Base-by-base conservation (phyloP, 2,113 vertebrate genomes). In the Bufo bufo region DNA sequence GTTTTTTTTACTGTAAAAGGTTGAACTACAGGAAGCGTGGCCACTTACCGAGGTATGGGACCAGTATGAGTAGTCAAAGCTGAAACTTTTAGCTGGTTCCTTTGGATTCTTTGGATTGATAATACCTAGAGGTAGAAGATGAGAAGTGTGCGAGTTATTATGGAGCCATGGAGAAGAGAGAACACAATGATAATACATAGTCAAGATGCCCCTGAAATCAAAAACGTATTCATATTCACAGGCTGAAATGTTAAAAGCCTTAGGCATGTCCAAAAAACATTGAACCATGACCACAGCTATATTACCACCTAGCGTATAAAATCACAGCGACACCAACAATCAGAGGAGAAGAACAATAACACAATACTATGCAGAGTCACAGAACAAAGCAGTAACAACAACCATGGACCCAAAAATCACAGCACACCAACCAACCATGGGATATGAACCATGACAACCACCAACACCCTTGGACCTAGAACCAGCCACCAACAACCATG, bases 61-160 rank as follows among this genome's bases (percentile, higher is more conserved):
- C 98, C 98, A 99, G 9, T 99, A 99, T 8, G 98, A 99, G 89
- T 99, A 97, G 94, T 99, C 98, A 90, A 99, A 99, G 94, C 97
- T 99, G 96, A 99, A 99, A 82, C 96, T 97, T 95, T 99, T 99
- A 90, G 97, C 96, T 90, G 97, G 95, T 95, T 99, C 98, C 93
- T 99, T 99, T 90, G 98, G 98, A 90, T 97, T 97, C 96, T 99
- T 99, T 94, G 98, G 98, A 91, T 99, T 99, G 89, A 96, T 78
- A 94, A 99, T 99, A 95, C 94, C 98, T 99, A 94, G 20, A 93
- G 77, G 49, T 91, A 85, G 91, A 82, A 91, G 90, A 47, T 4
- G 20, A 85, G 16, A 77, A 43, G 33, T n/a, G 16, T 19, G 33
- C 14, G 69, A 71, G 33, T 72, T 72, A 14, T 14, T 45, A 45